Evolutionary conservation across 2,797 vertebrate species (phyloP).

Genomic region (Podarcis siculus): DNA sequence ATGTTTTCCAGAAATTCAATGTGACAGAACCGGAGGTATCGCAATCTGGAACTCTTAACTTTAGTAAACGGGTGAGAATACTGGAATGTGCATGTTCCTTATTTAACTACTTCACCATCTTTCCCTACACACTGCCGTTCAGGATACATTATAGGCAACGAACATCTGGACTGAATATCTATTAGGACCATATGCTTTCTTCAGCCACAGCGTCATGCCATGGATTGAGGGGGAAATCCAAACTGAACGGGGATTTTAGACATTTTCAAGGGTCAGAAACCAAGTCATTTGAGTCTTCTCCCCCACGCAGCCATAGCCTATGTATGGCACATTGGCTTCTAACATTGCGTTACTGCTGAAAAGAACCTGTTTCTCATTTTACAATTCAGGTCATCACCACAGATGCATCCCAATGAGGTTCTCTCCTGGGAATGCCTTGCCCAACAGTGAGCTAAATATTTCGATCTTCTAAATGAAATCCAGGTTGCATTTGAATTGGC

Average conservation of each 20-base stretch:
- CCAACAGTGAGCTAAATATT: slow-evolving; percentile 46
- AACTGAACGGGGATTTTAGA: slow-evolving; percentile 80
- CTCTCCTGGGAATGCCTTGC: slow-evolving; percentile 53
- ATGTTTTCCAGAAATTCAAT: slow-evolving; percentile 81
- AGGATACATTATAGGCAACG: slow-evolving; percentile 78
- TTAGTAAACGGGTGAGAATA: slow-evolving; percentile 78
- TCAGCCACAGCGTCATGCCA: slow-evolving; percentile 70
- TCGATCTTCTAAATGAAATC: slow-evolving; percentile 66
- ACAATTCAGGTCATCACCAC: slow-evolving; percentile 61
- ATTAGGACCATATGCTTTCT: slow-evolving; percentile 78
- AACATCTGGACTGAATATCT: slow-evolving; percentile 83
- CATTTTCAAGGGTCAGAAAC: slow-evolving; percentile 79
- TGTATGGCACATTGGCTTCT: background rate
- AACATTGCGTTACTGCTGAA: slow-evolving; percentile 58
- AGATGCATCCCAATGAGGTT: slow-evolving; percentile 62
- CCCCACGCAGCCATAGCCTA: slow-evolving; percentile 53
- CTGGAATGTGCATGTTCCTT: slow-evolving; percentile 76
- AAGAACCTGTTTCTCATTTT: slow-evolving; percentile 64
- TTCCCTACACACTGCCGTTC: slow-evolving; percentile 67
- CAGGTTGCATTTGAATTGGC: slow-evolving; percentile 48
- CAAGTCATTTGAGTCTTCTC: slow-evolving; percentile 76
- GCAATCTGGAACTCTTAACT: slow-evolving; percentile 80
- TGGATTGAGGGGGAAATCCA: slow-evolving; percentile 77
- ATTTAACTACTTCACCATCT: slow-evolving; percentile 78
- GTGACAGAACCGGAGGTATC: slow-evolving; percentile 78